These are phyloP conservation scores for Nemotelus pantherinus DNA, from an alignment of 2,888 invertebrate species.

Conservation along the genomic window DNA sequence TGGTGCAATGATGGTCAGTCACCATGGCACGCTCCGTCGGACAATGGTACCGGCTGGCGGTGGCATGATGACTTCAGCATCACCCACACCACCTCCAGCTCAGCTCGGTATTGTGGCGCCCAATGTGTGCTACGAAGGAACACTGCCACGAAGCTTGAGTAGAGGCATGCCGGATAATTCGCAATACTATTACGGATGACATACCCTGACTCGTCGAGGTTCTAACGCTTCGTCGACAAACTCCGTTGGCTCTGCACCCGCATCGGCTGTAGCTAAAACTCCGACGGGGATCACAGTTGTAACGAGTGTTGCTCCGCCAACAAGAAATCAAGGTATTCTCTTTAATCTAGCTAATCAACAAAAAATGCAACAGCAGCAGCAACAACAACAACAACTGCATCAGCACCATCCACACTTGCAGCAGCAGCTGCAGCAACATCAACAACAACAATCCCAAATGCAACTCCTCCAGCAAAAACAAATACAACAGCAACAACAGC, in stretches of 20 bases:
- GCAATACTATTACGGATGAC: conserved; percentile 64
- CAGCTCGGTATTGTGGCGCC: conserved; percentile 53
- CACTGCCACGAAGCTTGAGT: conserved; percentile 58
- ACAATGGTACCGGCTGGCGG: conserved; percentile 61
- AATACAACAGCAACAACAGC: conserved; percentile 47
- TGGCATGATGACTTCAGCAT: conserved; percentile 54
- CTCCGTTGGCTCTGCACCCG: conserved; percentile 52
- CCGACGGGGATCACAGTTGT: conserved; percentile 29
- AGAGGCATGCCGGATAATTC: conserved; percentile 52
- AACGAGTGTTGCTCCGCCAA: conserved; percentile 57
- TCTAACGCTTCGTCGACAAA: conserved; percentile 57
- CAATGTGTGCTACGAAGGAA: conserved; percentile 61
- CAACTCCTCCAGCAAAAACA: conserved; percentile 53
- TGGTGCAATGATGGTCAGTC: conserved; percentile 61
- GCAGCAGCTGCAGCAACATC: conserved; percentile 35
- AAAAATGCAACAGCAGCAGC: conserved; percentile 27
- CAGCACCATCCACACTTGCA: conserved; percentile 46
- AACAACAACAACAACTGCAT: conserved; percentile 34
- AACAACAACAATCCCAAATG: conserved; percentile 52
- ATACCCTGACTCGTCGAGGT: conserved; percentile 60
- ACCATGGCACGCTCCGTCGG: conserved; percentile 61
- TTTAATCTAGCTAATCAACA: conserved; percentile 41
- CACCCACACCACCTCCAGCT: conserved; percentile 54
- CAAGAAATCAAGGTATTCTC: conserved; percentile 48
- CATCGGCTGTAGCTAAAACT: conserved; percentile 41